Evolutionary conservation across 2,888 invertebrate species (phyloP), one percentile per base, ranked within the genome.

Genomic region (Caenorhabditis japonica): DNA sequence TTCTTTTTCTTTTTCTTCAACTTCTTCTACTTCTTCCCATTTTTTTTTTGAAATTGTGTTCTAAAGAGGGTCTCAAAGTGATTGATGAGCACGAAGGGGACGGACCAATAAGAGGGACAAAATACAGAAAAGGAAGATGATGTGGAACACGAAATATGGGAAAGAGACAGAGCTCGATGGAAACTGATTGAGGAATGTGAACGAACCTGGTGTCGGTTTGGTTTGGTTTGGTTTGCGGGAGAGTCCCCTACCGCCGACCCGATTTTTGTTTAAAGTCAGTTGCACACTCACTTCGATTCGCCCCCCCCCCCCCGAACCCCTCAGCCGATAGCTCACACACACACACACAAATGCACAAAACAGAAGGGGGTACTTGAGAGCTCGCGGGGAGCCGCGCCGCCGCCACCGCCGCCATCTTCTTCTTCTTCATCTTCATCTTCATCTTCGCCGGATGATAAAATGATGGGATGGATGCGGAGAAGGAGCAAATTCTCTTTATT

Each of bases 251-350:
- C n/a, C n/a, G n/a, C n/a, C n/a, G n/a, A n/a, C n/a, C 53, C 66
- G 53, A 56, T 66, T 66, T 62, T 66, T 66, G 66, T 66, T 66
- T 66, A 66, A 66, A 66, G 66, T 66, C 66, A 66, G 70, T 66
- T 69, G 68, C 73, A 72, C 76, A 72, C 69, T 51, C 69, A 62
- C 68, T 69, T 36, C 64, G 58, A 52, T 60, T 49, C 59, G 52
- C 43, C 44, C 43, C 27, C 61, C 43, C 56, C 34, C 53, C 47
- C 36, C 33, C 62, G 52, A 49, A 47, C 61, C 44, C 59, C 41
- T 51, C 25, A 15, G 3, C n/a, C n/a, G 5, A 30, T 30, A 30
- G 30, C 30, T 30, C 30, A 30, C 43, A 5, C 43, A 43, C 21
- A 21, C 43, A 21, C 43, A 43, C 43, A 34, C 64, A n/a, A n/a